A percentile compares a stretch with the other conserved stretches of the same genome.
Evolutionary conservation across 2,797 vertebrate genomes (phyloP).

Genomic region (Salmo trutta): DNA sequence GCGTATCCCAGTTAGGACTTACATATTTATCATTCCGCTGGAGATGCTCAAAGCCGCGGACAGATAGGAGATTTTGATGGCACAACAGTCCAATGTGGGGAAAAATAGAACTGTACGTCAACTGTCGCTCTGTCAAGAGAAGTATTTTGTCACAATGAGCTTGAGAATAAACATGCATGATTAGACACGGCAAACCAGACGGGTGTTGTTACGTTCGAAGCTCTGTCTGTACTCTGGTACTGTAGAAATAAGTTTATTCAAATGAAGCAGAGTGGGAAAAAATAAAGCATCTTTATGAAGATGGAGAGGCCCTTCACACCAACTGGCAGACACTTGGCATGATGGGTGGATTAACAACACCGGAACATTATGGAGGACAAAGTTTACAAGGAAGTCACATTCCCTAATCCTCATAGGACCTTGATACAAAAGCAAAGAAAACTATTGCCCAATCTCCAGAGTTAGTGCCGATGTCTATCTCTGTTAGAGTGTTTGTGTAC

Average conservation of each 20-base stretch:
- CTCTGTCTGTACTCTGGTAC: constrained; percentile 47
- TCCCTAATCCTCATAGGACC: background rate
- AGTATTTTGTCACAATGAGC: constrained; percentile 67
- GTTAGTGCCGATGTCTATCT: background rate
- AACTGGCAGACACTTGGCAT: constrained; percentile 30
- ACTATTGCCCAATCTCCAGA: background rate
- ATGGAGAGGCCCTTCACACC: constrained; percentile 11
- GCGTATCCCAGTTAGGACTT: constrained; percentile 62
- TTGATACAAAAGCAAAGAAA: background rate
- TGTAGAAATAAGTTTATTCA: constrained; percentile 52
- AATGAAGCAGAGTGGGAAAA: constrained; percentile 35
- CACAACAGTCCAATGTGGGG: constrained; percentile 60
- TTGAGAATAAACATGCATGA: constrained; percentile 66
- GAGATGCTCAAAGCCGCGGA: constrained; percentile 64
- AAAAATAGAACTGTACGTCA: constrained; percentile 64
- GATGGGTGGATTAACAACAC: background rate
- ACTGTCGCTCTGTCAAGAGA: constrained; percentile 67
- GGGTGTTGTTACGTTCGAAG: constrained; percentile 36
- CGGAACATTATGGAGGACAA: background rate
- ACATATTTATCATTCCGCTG: constrained; percentile 72
- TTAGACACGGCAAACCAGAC: constrained; percentile 62
- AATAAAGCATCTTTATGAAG: constrained; percentile 17
- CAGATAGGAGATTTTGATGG: constrained; percentile 70
- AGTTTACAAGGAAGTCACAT: background rate
- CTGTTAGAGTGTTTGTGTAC: background rate